Evolutionary conservation across 2,113 vertebrate genomes (phyloP).

Genomic region (Xiphophorus couchianus): DNA sequence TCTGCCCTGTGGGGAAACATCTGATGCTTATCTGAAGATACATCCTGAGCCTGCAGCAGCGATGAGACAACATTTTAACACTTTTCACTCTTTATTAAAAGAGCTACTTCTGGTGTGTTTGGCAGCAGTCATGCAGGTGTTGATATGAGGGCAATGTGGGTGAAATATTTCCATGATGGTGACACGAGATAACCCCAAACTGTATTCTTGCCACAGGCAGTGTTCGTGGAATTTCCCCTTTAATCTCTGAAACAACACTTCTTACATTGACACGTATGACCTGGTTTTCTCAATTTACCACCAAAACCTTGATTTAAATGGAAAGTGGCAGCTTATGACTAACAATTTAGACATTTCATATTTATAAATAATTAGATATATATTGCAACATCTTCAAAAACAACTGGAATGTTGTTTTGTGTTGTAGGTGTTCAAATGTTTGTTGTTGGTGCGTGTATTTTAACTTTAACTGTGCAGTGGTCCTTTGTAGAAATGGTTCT

Average conservation of each 20-base stretch:
- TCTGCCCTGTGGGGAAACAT: constrained; percentile 14
- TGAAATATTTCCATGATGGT: constrained; percentile 28
- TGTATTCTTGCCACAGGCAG: constrained; percentile 5
- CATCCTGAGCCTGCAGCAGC: not conserved
- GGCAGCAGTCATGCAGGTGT: constrained; percentile 3
- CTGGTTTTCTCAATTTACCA: not conserved
- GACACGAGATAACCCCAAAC: constrained; percentile 40
- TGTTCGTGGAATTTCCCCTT: constrained; percentile 23
- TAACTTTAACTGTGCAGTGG: not conserved
- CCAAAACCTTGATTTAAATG: not conserved
- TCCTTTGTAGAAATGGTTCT: not conserved
- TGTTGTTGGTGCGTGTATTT: not conserved
- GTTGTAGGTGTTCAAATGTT: too few relatives aligned
- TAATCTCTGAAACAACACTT: not conserved
- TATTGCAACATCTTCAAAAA: too few relatives aligned
- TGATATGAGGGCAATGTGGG: constrained; percentile 40
- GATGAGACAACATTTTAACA: not conserved
- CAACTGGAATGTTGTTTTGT: not conserved
- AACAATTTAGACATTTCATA: not conserved
- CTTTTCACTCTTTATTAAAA: constrained; percentile 13
- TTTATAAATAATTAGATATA: too few relatives aligned
- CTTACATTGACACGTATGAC: not conserved
- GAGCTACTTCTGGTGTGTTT: constrained; percentile 10
- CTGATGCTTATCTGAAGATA: constrained; percentile 22
- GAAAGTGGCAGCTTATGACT: not conserved